phyloP scores from a whole-genome alignment of 2,888 invertebrate genomes.

The Folsomia manolachei region DNA sequence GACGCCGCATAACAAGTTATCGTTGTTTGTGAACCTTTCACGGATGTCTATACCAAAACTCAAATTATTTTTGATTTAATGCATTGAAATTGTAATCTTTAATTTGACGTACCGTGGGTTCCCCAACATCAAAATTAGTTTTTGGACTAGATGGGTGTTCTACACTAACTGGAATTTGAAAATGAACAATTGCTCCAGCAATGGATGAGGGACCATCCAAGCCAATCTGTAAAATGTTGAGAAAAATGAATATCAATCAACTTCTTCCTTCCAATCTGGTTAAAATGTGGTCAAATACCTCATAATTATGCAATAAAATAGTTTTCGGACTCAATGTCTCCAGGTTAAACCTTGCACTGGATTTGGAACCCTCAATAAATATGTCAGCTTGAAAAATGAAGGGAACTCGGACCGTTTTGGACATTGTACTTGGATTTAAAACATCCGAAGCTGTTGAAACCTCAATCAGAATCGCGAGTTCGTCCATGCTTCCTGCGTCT shows the following conservation, averaged over 20 bases:
- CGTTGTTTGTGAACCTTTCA: too few relatives aligned
- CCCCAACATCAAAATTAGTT: not conserved
- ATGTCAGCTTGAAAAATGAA: conserved; percentile 20
- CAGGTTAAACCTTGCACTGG: conserved; percentile 14
- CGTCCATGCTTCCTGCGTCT: conserved; percentile 11
- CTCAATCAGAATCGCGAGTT: conserved; percentile 28
- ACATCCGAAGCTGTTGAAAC: conserved; percentile 32
- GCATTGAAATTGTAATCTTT: too few relatives aligned
- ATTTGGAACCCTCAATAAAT: conserved; percentile 1
- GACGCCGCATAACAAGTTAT: not conserved
- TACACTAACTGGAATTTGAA: conserved; percentile 35
- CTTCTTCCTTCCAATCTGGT: too few relatives aligned
- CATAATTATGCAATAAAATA: conserved; percentile 13
- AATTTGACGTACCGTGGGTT: not conserved
- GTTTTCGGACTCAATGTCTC: not conserved
- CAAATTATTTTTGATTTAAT: too few relatives aligned
- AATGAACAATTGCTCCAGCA: conserved; percentile 12
- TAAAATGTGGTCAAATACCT: conserved; percentile 12
- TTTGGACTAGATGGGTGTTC: conserved; percentile 4
- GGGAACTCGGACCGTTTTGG: not conserved
- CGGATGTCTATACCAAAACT: too few relatives aligned
- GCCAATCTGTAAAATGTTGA: conserved; percentile 13
- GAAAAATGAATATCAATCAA: not conserved
- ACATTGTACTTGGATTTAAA: not conserved
- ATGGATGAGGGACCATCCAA: conserved; percentile 29